Evolutionary conservation across 2,113 vertebrate genomes (phyloP).

Genomic region (Odocoileus hemionus): DNA sequence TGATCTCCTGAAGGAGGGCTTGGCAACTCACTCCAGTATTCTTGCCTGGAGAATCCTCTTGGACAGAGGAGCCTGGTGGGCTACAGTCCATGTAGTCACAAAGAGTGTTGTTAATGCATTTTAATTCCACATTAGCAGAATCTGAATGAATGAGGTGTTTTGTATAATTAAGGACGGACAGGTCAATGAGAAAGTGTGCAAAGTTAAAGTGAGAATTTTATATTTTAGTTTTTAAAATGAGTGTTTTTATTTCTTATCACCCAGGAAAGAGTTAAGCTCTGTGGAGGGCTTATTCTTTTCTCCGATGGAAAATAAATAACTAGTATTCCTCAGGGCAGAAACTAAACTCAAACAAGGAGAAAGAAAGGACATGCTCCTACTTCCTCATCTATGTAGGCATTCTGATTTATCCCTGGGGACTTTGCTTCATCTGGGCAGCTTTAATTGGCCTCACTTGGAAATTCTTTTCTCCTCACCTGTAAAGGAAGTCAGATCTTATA

Average conservation of each 20-base stretch:
- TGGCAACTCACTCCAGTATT: not conserved
- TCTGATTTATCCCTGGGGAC: constrained; percentile 33
- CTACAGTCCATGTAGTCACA: not conserved
- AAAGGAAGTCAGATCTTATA: not conserved
- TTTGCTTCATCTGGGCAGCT: not conserved
- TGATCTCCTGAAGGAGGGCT: not conserved
- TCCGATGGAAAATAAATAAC: constrained; percentile 58
- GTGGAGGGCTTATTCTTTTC: constrained; percentile 23
- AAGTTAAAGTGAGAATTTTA: not conserved
- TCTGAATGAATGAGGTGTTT: not conserved
- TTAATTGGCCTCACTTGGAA: constrained; percentile 53
- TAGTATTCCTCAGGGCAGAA: constrained; percentile 49
- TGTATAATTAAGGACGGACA: not conserved
- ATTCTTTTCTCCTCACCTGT: constrained; percentile 32
- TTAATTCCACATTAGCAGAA: not conserved
- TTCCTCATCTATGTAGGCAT: constrained; percentile 8
- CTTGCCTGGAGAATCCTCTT: not conserved
- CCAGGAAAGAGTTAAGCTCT: constrained; percentile 23
- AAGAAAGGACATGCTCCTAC: constrained; percentile 13
- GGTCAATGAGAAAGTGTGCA: accelerated
- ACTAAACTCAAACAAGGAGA: constrained; percentile 54
- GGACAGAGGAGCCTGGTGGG: not conserved
- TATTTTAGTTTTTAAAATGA: not conserved
- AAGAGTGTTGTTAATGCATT: not conserved
- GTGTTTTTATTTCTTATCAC: not conserved